These are phyloP conservation scores for Stictocephala bisonia DNA, from an alignment of 2,888 invertebrate species.

Conservation along the genomic window DNA sequence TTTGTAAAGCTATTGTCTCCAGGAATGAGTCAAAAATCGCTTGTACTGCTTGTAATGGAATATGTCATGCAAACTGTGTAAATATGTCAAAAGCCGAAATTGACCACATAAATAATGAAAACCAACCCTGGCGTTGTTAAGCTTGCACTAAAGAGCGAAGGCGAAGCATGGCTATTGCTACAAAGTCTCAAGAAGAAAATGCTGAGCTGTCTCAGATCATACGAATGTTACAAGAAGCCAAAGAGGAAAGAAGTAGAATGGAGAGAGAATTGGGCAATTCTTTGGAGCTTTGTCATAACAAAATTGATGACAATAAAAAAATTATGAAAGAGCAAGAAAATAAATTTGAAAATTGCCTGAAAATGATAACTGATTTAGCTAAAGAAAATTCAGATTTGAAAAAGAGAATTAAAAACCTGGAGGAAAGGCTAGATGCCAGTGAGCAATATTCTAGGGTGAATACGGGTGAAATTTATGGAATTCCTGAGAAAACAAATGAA, in stretches of 20 bases:
- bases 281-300: background rate
- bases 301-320: constrained; percentile 5
- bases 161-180: background rate
- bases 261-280: background rate
- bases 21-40: background rate
- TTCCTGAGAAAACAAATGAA: background rate
- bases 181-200: background rate
- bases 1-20: background rate
- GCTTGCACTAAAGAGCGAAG: background rate
- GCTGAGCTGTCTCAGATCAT: background rate
- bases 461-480: background rate
- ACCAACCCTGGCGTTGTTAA: background rate
- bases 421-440: background rate
- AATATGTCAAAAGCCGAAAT: background rate
- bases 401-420: background rate
- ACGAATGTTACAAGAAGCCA: background rate
- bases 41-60: background rate
- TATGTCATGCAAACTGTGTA: background rate
- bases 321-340: background rate
- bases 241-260: background rate
- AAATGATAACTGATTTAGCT: background rate
- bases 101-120: background rate
- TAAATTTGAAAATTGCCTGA: background rate
- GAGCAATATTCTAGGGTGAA: background rate
- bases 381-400: background rate